Percentiles rank a stretch among this genome's conserved stretches.
Conservation (phyloP, 2,113 vertebrate genomes). For the Cryptomyrus ogoouensis region DNA sequence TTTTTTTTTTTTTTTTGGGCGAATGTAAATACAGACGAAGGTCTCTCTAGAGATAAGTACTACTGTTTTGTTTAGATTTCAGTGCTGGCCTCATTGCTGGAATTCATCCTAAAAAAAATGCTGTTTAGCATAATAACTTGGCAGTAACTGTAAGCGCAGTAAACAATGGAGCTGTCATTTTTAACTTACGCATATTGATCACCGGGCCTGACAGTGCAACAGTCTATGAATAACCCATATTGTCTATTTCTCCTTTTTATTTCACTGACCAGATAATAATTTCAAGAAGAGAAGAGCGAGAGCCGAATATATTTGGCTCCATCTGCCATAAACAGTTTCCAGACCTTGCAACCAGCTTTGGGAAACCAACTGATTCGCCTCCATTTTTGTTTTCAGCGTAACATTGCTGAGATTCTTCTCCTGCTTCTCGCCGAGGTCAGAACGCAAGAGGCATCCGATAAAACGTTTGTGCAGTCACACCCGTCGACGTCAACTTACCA, state of each 20-base stretch:
- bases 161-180: slow-evolving; percentile 1
- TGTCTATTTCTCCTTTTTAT: not conserved
- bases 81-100: not conserved
- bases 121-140: not conserved
- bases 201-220: not conserved
- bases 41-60: not conserved
- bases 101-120: not conserved
- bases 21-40: slow-evolving; percentile 13
- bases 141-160: not conserved
- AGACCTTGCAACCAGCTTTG: not conserved
- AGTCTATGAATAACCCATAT: not conserved
- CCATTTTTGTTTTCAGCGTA: not conserved
- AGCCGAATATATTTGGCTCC: not conserved
- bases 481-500: not conserved
- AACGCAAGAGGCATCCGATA: not conserved
- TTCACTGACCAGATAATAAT: not conserved
- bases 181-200: not conserved
- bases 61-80: not conserved
- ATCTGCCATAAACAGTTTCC: not conserved
- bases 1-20: not conserved
- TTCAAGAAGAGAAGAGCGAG: not conserved
- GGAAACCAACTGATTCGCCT: not conserved
- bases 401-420: not conserved
- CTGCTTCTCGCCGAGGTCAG: not conserved
- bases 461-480: not conserved